These are phyloP conservation scores for Danio kyathit DNA, from an alignment of 2,797 vertebrate genomes.

Conservation along the genomic window DNA sequence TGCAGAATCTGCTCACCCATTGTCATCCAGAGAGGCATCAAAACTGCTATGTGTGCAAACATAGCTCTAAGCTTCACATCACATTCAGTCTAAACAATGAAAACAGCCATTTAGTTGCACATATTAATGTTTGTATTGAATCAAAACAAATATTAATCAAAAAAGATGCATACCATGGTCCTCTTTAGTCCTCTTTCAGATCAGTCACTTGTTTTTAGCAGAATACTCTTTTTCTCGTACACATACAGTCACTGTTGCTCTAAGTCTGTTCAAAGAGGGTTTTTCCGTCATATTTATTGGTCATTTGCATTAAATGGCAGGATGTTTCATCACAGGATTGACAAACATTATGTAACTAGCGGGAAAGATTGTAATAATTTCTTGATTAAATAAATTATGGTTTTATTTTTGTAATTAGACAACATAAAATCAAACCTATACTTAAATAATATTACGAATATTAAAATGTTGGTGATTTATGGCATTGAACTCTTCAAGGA, in stretches of 20 bases:
- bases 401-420: neutral
- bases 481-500: neutral
- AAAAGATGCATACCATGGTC: conserved; percentile 22
- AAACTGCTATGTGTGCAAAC: conserved; percentile 21
- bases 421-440: neutral
- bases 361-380: neutral
- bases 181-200: neutral
- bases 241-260: neutral
- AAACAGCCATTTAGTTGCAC: neutral
- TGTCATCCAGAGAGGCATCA: conserved; percentile 32
- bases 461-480: neutral
- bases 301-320: conserved; percentile 25
- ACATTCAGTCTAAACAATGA: conserved; percentile 28
- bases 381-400: neutral
- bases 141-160: neutral
- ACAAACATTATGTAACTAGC: neutral
- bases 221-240: neutral
- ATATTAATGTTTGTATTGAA: neutral
- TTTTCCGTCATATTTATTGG: conserved; percentile 11
- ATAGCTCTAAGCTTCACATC: neutral
- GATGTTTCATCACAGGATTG: conserved; percentile 29
- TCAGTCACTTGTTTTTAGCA: neutral
- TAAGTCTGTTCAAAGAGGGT: neutral
- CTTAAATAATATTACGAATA: neutral
- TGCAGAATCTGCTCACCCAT: conserved; percentile 33